These are phyloP conservation scores for Anhinga rufa DNA, from an alignment of 2,113 vertebrate genomes.

Conservation along the genomic window DNA sequence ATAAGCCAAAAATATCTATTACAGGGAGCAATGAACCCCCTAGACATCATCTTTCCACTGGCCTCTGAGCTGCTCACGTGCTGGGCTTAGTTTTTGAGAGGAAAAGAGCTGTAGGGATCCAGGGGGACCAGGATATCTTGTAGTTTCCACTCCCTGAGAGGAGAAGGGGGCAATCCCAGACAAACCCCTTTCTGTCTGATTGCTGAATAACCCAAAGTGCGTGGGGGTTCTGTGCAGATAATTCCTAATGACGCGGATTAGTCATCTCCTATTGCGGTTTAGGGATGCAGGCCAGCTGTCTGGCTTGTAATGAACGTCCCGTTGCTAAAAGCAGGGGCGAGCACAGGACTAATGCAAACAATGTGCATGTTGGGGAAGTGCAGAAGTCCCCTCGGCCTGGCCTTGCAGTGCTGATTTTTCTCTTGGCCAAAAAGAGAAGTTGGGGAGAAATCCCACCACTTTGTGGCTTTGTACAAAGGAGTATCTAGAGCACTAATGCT, in stretches of 20 bases:
- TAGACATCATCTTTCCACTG: neutral
- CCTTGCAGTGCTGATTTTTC: neutral
- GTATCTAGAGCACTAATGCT: neutral
- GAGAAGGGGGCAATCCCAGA: constrained; percentile 8
- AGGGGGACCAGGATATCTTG: accelerated
- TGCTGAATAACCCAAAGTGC: neutral
- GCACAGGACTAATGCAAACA: neutral
- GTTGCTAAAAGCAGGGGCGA: neutral
- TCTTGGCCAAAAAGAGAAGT: neutral
- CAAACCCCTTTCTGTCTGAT: neutral
- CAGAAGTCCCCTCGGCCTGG: neutral
- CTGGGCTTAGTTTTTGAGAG: neutral
- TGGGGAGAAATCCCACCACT: neutral
- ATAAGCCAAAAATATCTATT: neutral
- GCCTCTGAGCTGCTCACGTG: neutral
- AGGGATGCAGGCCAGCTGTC: neutral
- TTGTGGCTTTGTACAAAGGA: neutral
- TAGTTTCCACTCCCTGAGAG: neutral
- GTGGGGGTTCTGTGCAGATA: constrained; percentile 32
- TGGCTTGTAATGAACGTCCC: neutral
- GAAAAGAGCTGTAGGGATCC: neutral
- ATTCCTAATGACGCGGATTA: constrained; percentile 18
- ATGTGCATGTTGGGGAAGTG: neutral
- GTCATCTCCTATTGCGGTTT: constrained; percentile 44
- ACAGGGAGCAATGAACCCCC: neutral